Conservation (phyloP, 2,888 invertebrate genomes). For the Pardosa pseudoannulata region DNA sequence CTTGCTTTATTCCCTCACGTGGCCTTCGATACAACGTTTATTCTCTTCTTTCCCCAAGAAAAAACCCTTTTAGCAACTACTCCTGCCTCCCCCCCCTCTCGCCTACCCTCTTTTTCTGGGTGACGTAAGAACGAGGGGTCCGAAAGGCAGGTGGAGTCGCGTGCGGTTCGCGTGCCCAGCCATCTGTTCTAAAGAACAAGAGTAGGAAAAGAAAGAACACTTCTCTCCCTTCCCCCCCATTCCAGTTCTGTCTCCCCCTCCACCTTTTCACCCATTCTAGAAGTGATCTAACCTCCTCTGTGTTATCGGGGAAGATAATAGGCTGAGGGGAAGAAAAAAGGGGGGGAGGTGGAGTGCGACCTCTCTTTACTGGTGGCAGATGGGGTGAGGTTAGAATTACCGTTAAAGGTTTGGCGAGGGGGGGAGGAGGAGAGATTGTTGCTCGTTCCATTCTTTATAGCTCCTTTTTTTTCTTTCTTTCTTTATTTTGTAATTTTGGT, state of each 20-base stretch:
- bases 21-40: background rate
- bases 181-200: conserved; percentile 41
- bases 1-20: background rate
- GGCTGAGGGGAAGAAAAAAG: background rate
- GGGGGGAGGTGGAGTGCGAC: background rate
- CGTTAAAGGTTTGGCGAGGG: background rate
- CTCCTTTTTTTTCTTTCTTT: no score
- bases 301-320: background rate
- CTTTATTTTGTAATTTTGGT: conserved; percentile 3
- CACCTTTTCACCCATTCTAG: background rate
- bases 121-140: conserved; percentile 18
- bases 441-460: background rate
- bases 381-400: conserved; percentile 16
- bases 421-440: no score
- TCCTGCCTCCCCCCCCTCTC: background rate
- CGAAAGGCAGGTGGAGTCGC: conserved; percentile 44
- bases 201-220: background rate
- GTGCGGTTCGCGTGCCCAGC: conserved; percentile 61
- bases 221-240: no score
- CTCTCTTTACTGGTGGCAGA: background rate
- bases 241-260: no score
- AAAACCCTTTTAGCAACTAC: conserved; percentile 5
- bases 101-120: no score
- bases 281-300: conserved; percentile 10
- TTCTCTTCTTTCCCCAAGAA: background rate